A percentile compares a stretch with the other conserved stretches of the same genome.
Evolutionary conservation across 1,140 invertebrate genomes (phyloP).

Genomic region (Cotesia chilonis): DNA sequence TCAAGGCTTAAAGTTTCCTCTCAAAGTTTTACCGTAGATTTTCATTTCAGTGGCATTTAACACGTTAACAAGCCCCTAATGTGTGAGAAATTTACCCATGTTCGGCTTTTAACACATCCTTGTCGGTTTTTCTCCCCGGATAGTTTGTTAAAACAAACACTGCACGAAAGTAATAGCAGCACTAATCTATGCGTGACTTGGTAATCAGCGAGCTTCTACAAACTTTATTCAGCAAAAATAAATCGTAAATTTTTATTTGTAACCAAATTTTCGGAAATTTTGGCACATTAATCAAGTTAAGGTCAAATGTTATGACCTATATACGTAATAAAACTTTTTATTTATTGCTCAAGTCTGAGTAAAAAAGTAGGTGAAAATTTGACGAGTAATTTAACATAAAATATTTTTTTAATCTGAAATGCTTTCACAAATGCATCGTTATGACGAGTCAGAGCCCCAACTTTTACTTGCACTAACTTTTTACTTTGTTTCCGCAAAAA

Average conservation of each 20-base stretch:
- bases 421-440: constrained; percentile 16
- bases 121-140: no score
- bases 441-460: not conserved
- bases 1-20: constrained; percentile 21
- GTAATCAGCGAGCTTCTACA: not conserved
- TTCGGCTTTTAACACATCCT: constrained; percentile 22
- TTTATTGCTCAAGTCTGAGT: no score
- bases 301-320: not conserved
- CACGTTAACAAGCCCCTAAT: constrained; percentile 5
- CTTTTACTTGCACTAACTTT: constrained; percentile 14
- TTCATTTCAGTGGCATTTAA: not conserved
- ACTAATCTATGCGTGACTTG: not conserved
- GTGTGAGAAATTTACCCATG: not conserved
- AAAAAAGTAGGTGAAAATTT: no score
- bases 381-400: not conserved
- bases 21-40: constrained; percentile 1
- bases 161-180: no score
- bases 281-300: not conserved
- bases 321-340: no score
- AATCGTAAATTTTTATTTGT: not conserved
- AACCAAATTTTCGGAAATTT: constrained; percentile 1
- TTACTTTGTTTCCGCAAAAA: constrained; percentile 4
- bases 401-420: not conserved
- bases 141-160: no score
- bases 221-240: constrained; percentile 9